Base-by-base conservation (phyloP, 1,140 invertebrate species). In the Tetragonula clypearis region DNA sequence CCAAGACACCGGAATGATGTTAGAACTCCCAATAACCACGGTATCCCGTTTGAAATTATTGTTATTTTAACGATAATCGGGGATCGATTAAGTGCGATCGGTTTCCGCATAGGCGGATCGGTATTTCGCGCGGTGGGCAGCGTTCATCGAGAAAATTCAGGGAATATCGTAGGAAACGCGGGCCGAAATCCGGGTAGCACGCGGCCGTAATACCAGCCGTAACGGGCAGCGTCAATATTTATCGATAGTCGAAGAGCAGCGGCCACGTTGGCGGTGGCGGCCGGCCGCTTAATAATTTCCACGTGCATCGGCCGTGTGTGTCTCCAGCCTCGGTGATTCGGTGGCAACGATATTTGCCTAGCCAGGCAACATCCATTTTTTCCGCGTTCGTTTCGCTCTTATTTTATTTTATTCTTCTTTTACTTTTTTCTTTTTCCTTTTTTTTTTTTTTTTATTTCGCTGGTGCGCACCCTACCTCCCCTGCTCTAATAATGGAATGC, bases 211-310 rank as follows among this genome's bases (percentile, higher is more conserved):
- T 86, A 80, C 86, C 86, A 80, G 85, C 53, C 82, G 85, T 89
- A 85, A 80, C 88, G 86, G 80, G 82, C 85, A 90, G 79, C 88
- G 86, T 90, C 88, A 89, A 90, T 89, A 89, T 90, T 90, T 90
- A 88, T 86, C 88, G 79, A 88, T 80, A 87, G 88, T 80, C 86
- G 88, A 90, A 89, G 88, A 78, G 81, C 74, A 68, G 60, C 75
- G 79, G 55, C 26, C 41, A 82, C 73, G 73, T 75, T 77, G 87
- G 84, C 49, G 71, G 35, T 60, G 69, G 86, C 71, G 79, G 62
- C 55, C 77, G 80, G 83, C 83, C 88, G 84, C 85, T 89, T 89
- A 89, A 88, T 89, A 89, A 89, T 89, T 89, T 88, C 88, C 87
- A 83, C 87, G 80, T 55, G 84, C 84, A 86, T 88, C 84, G 79